phyloP scores from a whole-genome alignment of 2,113 vertebrate species.

The Rhinolophus ferrumequinum region DNA sequence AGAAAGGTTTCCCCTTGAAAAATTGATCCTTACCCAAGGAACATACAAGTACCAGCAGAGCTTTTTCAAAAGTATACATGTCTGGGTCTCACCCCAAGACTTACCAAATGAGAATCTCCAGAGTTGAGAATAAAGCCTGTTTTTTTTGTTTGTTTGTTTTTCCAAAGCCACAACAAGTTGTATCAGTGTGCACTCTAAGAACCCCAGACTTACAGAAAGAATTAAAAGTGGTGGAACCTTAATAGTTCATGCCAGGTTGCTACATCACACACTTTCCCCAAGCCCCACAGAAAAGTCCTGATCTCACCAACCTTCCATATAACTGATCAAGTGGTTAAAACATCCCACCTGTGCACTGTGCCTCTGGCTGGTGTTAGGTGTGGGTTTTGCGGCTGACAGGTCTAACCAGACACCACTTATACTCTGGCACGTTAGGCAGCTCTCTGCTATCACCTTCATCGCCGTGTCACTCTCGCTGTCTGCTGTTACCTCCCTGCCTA shows the following conservation, averaged over 20 bases:
- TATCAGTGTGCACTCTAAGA: not conserved
- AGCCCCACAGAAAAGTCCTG: not conserved
- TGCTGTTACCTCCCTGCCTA: rapidly evolving
- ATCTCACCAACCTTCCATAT: not conserved
- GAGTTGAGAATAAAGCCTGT: not conserved
- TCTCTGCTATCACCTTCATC: not conserved
- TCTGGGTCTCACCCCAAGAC: not conserved
- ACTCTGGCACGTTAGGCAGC: too few relatives aligned
- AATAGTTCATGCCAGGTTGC: not conserved
- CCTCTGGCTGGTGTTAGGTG: not conserved
- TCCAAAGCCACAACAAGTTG: not conserved
- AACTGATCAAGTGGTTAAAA: not conserved
- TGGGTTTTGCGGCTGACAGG: not conserved
- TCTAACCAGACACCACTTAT: not conserved
- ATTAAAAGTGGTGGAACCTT: not conserved
- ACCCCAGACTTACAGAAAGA: not conserved
- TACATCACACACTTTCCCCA: not conserved
- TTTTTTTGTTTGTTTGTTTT: not conserved
- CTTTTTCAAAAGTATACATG: not conserved
- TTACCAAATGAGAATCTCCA: not conserved
- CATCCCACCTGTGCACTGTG: rapidly evolving
- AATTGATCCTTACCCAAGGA: not conserved
- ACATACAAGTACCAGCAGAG: not conserved
- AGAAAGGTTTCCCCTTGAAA: not conserved
- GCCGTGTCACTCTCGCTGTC: rapidly evolving